Percentiles rank a stretch among this genome's conserved stretches.
Conservation (phyloP, 2,113 vertebrate genomes). For the Aldabrachelys gigantea region DNA sequence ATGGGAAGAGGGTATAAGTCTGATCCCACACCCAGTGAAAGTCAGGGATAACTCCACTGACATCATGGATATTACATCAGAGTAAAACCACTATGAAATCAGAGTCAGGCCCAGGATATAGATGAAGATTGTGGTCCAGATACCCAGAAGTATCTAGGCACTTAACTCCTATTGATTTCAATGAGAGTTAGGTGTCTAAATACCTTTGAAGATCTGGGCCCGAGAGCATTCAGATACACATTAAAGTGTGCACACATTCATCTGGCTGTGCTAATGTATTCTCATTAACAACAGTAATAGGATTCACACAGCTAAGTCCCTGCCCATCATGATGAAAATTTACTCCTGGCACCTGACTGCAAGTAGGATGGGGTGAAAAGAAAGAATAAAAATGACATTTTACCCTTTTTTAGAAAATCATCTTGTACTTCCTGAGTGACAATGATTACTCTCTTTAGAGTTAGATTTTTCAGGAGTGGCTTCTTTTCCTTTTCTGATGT, state of each 20-base stretch:
- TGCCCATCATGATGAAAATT: neutral
- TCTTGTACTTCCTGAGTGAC: constrained; percentile 44
- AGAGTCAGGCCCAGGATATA: neutral
- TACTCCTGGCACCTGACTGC: neutral
- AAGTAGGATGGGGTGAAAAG: neutral
- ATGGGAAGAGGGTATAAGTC: neutral
- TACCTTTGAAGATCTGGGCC: neutral
- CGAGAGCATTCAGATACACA: neutral
- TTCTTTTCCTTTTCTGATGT: neutral
- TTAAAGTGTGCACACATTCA: neutral
- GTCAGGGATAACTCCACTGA: neutral
- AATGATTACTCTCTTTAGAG: constrained; percentile 36
- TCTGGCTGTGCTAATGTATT: constrained; percentile 32
- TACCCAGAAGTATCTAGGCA: neutral
- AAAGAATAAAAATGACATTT: constrained; percentile 40
- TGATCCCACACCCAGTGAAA: neutral
- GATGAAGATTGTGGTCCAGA: neutral
- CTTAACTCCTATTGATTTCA: neutral
- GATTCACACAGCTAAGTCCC: constrained; percentile 37
- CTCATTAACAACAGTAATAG: constrained; percentile 52
- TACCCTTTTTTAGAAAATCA: neutral
- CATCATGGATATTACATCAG: neutral
- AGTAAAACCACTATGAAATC: constrained; percentile 27
- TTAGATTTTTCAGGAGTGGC: constrained; percentile 5
- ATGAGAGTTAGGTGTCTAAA: neutral